These are phyloP conservation scores for Gymnoscopelus braueri DNA, from an alignment of 2,797 vertebrate genomes.

Conservation along the genomic window DNA sequence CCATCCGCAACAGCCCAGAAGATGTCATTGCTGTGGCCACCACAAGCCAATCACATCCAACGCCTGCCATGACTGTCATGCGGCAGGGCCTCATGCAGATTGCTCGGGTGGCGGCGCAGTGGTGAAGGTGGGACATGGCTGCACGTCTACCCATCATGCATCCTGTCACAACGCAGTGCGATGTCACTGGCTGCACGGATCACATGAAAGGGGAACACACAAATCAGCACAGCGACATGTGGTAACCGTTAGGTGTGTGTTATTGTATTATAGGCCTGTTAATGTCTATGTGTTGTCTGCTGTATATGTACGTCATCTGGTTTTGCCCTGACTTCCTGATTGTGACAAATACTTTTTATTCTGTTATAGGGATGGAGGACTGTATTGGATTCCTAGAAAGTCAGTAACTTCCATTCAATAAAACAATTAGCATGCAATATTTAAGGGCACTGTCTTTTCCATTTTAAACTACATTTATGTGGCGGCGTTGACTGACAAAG, in stretches of 20 bases:
- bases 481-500: not conserved
- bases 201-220: slow-evolving; percentile 76
- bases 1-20: slow-evolving; percentile 55
- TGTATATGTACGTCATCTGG: too few relatives aligned
- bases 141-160: slow-evolving; percentile 74
- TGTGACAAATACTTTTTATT: slow-evolving; percentile 21
- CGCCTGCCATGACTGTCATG: slow-evolving; percentile 52
- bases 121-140: slow-evolving; percentile 65
- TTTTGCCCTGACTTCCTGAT: too few relatives aligned
- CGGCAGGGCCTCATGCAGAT: slow-evolving; percentile 53
- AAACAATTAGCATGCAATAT: too few relatives aligned
- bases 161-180: slow-evolving; percentile 71
- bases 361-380: slow-evolving; percentile 85
- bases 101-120: slow-evolving; percentile 34
- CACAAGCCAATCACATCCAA: slow-evolving; percentile 54
- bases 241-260: slow-evolving; percentile 88
- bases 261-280: not conserved
- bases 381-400: slow-evolving; percentile 90
- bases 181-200: slow-evolving; percentile 86
- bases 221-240: slow-evolving; percentile 85
- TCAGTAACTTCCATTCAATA: slow-evolving; percentile 67
- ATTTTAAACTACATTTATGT: too few relatives aligned
- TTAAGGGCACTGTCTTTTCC: too few relatives aligned
- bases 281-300: not conserved
- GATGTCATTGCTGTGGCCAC: slow-evolving; percentile 69